phyloP scores from a whole-genome alignment of 2,797 vertebrate species.

The Diceros bicornis region DNA sequence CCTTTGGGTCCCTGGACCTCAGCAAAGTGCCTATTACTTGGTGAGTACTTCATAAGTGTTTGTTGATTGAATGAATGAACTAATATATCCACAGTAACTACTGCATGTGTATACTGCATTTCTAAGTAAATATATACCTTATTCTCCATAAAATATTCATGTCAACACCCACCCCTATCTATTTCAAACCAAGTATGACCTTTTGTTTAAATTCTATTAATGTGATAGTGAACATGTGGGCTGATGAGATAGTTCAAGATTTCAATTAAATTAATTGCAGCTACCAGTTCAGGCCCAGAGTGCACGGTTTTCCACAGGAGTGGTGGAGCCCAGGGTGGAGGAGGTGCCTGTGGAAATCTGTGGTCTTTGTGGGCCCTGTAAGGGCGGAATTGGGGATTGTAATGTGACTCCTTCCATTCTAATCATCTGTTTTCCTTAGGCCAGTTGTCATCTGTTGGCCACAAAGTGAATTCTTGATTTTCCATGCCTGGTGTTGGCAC shows the following conservation, averaged over 20 bases:
- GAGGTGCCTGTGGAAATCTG: fast-evolving
- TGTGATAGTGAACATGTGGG: neutral
- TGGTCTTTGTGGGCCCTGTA: neutral
- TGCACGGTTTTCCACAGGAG: neutral
- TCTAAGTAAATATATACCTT: neutral
- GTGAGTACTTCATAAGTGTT: neutral
- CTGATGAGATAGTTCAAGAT: neutral
- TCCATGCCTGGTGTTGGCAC: neutral
- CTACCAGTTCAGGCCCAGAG: neutral
- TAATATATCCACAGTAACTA: no score
- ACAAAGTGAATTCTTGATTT: neutral
- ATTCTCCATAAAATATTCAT: neutral
- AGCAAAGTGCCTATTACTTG: neutral
- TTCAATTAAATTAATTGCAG: neutral
- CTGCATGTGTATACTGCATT: neutral
- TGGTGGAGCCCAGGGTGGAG: neutral
- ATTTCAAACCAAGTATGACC: neutral
- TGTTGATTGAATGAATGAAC: neutral
- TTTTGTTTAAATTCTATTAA: neutral
- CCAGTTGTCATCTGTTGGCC: neutral
- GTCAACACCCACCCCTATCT: neutral
- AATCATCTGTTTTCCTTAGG: neutral
- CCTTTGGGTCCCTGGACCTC: neutral
- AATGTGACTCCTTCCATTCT: neutral
- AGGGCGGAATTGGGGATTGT: no score